Percentiles rank a stretch among this genome's conserved stretches.
phyloP scores from a whole-genome alignment of 2,113 vertebrate species.

The Seriola dumerili region DNA sequence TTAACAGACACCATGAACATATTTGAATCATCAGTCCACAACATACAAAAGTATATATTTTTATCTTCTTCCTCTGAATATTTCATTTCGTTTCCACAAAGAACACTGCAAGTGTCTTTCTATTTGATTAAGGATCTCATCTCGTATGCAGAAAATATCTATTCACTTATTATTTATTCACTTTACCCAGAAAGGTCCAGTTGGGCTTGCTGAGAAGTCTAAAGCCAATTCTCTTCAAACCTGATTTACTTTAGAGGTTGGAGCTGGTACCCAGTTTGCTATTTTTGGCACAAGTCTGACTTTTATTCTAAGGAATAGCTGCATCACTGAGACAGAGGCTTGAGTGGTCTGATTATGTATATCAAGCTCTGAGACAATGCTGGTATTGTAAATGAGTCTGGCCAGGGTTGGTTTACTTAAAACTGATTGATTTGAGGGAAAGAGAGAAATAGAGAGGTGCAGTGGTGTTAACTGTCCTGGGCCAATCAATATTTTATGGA shows the following conservation, averaged over 20 bases:
- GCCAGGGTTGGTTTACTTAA: conserved; percentile 28
- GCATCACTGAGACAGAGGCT: conserved; percentile 53
- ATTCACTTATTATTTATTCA: too few relatives aligned
- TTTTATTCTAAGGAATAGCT: conserved; percentile 55
- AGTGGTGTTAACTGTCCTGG: conserved; percentile 17
- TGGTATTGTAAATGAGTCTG: conserved; percentile 65
- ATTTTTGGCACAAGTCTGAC: conserved; percentile 59
- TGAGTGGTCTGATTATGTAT: conserved; percentile 65
- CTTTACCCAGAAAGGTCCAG: conserved; percentile 14
- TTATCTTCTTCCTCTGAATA: neutral
- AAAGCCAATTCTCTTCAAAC: conserved; percentile 58
- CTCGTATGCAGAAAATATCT: conserved; percentile 12
- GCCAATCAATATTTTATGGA: conserved; percentile 53
- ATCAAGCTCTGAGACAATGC: conserved; percentile 66
- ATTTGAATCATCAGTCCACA: neutral
- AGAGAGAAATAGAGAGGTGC: conserved; percentile 42
- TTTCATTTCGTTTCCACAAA: neutral
- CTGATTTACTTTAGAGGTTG: conserved; percentile 65
- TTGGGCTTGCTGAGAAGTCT: conserved; percentile 22
- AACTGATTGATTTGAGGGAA: conserved; percentile 60
- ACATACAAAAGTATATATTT: neutral
- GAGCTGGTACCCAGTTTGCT: conserved; percentile 61
- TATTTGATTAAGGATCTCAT: conserved; percentile 9
- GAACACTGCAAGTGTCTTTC: neutral
- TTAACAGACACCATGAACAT: neutral